A percentile compares a stretch with the other conserved stretches of the same genome.
These are phyloP conservation scores for Malurus alboscapulatus DNA, from an alignment of 2,113 vertebrate genomes.

Conservation along the genomic window DNA sequence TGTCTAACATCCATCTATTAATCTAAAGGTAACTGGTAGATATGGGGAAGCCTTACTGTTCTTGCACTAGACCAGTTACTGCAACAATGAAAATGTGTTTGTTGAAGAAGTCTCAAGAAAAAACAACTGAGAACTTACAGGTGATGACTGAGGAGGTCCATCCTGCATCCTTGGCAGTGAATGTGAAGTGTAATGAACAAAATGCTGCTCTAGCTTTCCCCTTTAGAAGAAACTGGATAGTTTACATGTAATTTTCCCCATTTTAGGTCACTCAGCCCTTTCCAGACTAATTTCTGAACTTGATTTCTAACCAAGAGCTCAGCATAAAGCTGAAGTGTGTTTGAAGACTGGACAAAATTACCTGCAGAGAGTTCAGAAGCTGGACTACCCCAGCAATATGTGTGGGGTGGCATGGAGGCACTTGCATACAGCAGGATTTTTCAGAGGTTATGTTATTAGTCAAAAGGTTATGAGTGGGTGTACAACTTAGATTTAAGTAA, in stretches of 20 bases:
- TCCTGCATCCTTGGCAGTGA: neutral
- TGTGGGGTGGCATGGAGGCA: neutral
- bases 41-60: neutral
- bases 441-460: neutral
- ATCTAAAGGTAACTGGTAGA: neutral
- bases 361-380: neutral
- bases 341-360: neutral
- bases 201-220: neutral
- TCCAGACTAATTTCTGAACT: neutral
- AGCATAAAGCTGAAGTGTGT: neutral
- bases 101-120: neutral
- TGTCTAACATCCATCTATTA: neutral
- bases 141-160: neutral
- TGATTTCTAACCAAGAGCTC: neutral
- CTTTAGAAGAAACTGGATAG: neutral
- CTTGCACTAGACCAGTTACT: neutral
- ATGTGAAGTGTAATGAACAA: neutral
- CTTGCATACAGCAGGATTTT: constrained; percentile 11
- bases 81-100: neutral
- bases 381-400: neutral
- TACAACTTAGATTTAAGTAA: neutral
- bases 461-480: constrained; percentile 43
- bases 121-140: neutral
- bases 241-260: neutral
- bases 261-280: neutral